A percentile compares a stretch with the other conserved stretches of the same genome.
Conservation (phyloP, 2,888 invertebrate genomes). For the Sinohyriopsis cumingii region DNA sequence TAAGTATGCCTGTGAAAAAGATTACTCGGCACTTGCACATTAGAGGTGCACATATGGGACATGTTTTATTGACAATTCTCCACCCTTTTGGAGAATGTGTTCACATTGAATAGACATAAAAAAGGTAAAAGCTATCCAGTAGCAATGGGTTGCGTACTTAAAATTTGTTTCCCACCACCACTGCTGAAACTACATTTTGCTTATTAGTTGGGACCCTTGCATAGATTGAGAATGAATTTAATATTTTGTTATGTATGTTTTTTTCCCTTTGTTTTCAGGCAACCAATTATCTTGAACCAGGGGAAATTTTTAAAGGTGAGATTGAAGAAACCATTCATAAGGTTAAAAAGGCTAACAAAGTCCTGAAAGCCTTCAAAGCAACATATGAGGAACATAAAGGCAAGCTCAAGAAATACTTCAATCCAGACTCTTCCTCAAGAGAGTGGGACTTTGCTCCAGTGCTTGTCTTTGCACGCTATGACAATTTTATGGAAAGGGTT, state of each 20-base stretch:
- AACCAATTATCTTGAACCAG: constrained; percentile 89
- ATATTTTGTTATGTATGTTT: background rate
- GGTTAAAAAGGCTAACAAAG: constrained; percentile 73
- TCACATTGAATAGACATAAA: no score
- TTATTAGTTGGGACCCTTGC: no score
- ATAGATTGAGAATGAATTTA: no score
- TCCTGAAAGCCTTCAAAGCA: constrained; percentile 55
- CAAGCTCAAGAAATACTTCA: constrained; percentile 66
- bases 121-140: no score
- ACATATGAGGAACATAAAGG: constrained; percentile 63
- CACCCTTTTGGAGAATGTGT: no score
- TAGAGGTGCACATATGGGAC: no score
- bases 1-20: no score
- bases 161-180: no score
- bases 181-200: no score
- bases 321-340: constrained; percentile 92
- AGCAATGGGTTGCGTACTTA: no score
- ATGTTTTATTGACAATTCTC: no score
- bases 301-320: constrained; percentile 93
- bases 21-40: no score
- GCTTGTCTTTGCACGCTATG: constrained; percentile 68
- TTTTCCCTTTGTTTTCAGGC: constrained; percentile 77
- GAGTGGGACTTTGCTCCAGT: constrained; percentile 69
- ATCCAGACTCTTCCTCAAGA: constrained; percentile 48
- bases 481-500: constrained; percentile 63